Conservation (phyloP, 2,113 vertebrate genomes). For the Machaerirhynchus nigripectus region DNA sequence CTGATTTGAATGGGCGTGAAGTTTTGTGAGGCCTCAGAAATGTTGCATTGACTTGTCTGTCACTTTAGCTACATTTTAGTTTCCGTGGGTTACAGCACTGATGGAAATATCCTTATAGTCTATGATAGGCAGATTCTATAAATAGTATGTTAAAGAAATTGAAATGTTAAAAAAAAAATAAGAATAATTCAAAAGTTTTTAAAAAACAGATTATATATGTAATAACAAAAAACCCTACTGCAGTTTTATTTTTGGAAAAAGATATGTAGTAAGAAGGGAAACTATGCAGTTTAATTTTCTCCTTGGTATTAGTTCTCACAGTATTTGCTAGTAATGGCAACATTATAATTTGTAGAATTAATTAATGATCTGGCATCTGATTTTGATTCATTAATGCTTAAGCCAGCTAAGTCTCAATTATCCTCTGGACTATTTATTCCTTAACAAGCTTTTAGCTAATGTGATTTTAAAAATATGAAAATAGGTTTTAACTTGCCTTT, state of each 20-base stretch:
- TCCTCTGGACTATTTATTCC: constrained; percentile 68
- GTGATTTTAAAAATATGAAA: constrained; percentile 66
- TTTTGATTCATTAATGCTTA: constrained; percentile 72
- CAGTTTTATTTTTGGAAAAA: constrained; percentile 15
- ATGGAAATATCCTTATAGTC: constrained; percentile 21
- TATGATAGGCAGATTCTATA: constrained; percentile 13
- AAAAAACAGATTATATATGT: background rate
- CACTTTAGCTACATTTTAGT: constrained; percentile 4
- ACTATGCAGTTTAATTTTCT: constrained; percentile 43
- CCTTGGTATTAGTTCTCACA: constrained; percentile 46
- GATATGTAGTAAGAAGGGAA: background rate
- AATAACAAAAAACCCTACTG: background rate
- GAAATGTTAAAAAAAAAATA: background rate
- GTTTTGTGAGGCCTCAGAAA: constrained; percentile 24
- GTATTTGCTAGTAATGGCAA: constrained; percentile 55
- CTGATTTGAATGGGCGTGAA: constrained; percentile 37
- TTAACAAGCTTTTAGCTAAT: constrained; percentile 71
- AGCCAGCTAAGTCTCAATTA: constrained; percentile 71
- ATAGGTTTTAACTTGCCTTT: constrained; percentile 58
- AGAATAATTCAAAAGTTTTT: background rate
- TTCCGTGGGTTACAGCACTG: background rate
- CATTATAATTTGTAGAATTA: constrained; percentile 71
- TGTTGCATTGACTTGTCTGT: constrained; percentile 55
- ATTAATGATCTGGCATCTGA: constrained; percentile 72
- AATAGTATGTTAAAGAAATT: background rate